phyloP scores from a whole-genome alignment of 2,888 invertebrate genomes.

The Polymixis flavicincta region DNA sequence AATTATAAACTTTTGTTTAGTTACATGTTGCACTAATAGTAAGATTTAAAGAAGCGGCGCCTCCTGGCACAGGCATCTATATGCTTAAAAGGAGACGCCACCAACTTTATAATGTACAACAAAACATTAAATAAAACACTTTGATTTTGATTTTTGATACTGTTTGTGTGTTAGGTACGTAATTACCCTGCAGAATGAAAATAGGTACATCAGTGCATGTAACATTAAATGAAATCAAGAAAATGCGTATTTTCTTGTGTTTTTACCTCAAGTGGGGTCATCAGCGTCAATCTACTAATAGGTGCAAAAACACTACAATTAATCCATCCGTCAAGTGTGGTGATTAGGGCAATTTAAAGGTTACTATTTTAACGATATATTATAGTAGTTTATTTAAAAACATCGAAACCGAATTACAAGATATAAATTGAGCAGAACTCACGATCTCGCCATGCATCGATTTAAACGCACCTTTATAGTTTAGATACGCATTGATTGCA shows the following conservation, averaged over 20 bases:
- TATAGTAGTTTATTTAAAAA: neutral
- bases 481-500: constrained; percentile 36
- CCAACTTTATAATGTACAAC: too few species aligned
- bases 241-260: neutral
- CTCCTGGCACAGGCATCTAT: too few species aligned
- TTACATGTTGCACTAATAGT: too few species aligned
- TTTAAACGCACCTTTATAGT: constrained; percentile 7
- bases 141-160: too few species aligned
- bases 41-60: too few species aligned
- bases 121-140: too few species aligned
- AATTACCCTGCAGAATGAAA: neutral
- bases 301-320: neutral
- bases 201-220: neutral
- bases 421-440: neutral
- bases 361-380: neutral
- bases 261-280: neutral
- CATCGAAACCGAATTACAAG: neutral
- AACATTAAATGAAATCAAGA: neutral
- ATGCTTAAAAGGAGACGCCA: too few species aligned
- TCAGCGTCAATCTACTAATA: neutral
- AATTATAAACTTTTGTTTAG: too few species aligned
- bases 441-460: constrained; percentile 22
- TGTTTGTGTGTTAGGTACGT: too few species aligned
- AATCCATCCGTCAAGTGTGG: neutral
- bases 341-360: neutral